Evolutionary conservation across 2,113 vertebrate genomes (phyloP).

Genomic region (Eubucco bourcierii): DNA sequence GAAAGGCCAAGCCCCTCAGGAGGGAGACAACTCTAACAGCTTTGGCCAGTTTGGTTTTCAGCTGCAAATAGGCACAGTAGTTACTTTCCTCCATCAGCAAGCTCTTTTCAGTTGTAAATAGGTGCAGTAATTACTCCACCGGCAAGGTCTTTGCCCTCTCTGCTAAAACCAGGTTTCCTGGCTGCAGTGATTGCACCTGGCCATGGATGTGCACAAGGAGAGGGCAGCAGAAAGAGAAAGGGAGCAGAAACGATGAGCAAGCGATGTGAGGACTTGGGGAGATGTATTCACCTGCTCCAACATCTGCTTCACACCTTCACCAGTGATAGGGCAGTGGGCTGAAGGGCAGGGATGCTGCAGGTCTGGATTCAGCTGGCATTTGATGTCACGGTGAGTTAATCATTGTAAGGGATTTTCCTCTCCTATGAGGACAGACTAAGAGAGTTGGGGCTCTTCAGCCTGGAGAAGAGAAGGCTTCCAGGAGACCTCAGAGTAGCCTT

Average conservation of each 20-base stretch:
- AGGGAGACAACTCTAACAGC: background rate
- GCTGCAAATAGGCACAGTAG: background rate
- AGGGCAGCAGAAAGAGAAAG: too few relatives aligned
- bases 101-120: background rate
- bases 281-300: background rate
- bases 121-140: background rate
- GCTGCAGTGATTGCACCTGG: background rate
- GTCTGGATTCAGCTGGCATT: background rate
- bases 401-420: background rate
- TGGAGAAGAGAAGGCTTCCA: too few relatives aligned
- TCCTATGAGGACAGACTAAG: too few relatives aligned
- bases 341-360: rapidly evolving
- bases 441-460: too few relatives aligned
- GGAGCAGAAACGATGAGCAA: background rate
- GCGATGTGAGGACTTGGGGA: rapidly evolving
- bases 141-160: background rate
- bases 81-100: background rate
- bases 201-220: rapidly evolving
- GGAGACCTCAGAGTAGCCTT: too few relatives aligned
- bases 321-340: background rate
- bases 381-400: background rate
- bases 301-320: rapidly evolving
- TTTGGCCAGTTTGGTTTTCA: background rate
- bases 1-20: background rate
- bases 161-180: background rate